A percentile compares a stretch with the other conserved stretches of the same genome.
These are phyloP conservation scores for Osedax fenrisi DNA, from an alignment of 2,888 invertebrate genomes.

Conservation along the genomic window DNA sequence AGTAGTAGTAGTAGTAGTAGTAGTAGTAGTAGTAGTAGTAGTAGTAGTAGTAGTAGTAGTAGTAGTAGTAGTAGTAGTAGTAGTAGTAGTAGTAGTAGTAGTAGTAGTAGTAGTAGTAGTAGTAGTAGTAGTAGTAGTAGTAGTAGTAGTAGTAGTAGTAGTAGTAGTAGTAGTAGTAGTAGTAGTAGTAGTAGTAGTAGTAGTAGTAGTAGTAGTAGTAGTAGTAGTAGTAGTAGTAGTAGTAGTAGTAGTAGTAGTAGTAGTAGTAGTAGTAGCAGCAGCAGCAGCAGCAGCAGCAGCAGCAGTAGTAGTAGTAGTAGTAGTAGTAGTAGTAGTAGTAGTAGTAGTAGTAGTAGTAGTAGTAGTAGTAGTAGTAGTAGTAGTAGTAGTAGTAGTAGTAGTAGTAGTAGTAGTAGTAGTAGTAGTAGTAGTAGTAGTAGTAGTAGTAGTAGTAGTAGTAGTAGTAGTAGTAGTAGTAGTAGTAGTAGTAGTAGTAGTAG, in stretches of 20 bases:
- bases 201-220: neutral
- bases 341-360: neutral
- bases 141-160: neutral
- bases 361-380: neutral
- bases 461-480: neutral
- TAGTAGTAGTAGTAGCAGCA: neutral
- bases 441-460: neutral
- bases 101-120: constrained; percentile 8
- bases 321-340: neutral
- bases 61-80: neutral
- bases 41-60: neutral
- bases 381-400: neutral
- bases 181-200: constrained; percentile 6
- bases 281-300: neutral
- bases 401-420: neutral
- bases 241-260: constrained; percentile 8
- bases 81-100: constrained; percentile 7
- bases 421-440: neutral
- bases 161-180: neutral
- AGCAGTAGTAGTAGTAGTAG: constrained; percentile 12
- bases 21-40: neutral
- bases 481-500: neutral
- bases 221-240: neutral
- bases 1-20: constrained; percentile 3
- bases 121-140: neutral